Evolutionary conservation across 2,888 invertebrate genomes (phyloP).

Genomic region (Synanthedon myopaeformis): DNA sequence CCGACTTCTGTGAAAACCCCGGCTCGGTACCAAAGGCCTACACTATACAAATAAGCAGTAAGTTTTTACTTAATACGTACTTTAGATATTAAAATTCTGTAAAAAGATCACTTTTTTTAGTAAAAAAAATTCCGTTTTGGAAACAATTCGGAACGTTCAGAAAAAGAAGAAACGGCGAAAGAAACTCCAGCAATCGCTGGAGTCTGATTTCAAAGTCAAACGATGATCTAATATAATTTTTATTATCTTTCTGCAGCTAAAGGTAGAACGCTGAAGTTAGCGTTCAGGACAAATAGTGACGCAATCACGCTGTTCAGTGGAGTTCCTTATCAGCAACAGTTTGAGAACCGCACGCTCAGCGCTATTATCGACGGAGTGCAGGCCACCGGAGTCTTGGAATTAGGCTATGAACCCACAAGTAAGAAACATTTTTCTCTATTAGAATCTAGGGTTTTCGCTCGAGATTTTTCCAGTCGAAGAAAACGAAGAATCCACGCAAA

Average conservation of each 20-base stretch:
- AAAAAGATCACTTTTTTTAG: too few species aligned
- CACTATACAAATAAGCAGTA: slow-evolving; percentile 61
- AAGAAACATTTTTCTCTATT: slow-evolving; percentile 1
- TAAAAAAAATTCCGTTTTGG: too few species aligned
- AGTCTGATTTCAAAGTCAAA: too few species aligned
- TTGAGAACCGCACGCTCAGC: slow-evolving; percentile 24
- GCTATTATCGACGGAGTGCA: slow-evolving; percentile 37
- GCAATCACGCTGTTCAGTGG: slow-evolving; percentile 31
- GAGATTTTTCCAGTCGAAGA: too few species aligned
- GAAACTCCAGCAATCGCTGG: too few species aligned
- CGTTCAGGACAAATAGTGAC: slow-evolving; percentile 31
- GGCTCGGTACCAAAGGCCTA: slow-evolving; percentile 52
- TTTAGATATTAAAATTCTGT: too few species aligned
- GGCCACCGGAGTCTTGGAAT: slow-evolving; percentile 41
- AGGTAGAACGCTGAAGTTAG: slow-evolving; percentile 24
- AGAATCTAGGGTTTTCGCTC: too few species aligned
- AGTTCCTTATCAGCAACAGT: slow-evolving; percentile 31
- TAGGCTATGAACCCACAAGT: slow-evolving; percentile 39
- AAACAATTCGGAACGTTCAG: too few species aligned
- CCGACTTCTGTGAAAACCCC: slow-evolving; percentile 50
- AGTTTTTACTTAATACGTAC: slow-evolving; percentile 13
- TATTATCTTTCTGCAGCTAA: slow-evolving; percentile 18
- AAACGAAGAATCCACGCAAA: too few species aligned
- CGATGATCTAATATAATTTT: too few species aligned
- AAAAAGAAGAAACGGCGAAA: too few species aligned